Base-by-base conservation (phyloP, 2,113 vertebrate species). In the Phylloscopus whistleri region DNA sequence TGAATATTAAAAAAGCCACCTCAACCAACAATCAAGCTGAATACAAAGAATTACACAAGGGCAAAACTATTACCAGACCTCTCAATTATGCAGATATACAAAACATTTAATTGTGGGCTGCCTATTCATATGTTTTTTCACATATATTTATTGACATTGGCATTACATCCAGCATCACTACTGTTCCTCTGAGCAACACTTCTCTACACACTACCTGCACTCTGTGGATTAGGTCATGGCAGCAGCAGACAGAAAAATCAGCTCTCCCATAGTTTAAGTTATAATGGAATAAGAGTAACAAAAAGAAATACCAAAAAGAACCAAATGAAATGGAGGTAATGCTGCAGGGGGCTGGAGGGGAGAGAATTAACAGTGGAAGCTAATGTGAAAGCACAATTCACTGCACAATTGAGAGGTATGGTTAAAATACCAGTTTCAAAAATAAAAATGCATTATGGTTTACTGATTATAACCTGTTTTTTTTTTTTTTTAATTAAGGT, bases 401-500 rank as follows among this genome's bases (percentile, higher is more conserved):
- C 31, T 72, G 55, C 67, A 95, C 60, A 92, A 81, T 60, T 87
- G 81, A 95, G 62, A 95, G 62, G 73, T 73, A 90, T 67, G 35
- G 62, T 20, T 72, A 41, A 37, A 73, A 59, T 22, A 78, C 23
- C 77, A 60, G 9, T 64, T 94, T 48, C 64, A 81, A 92, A 62
- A 95, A 72, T 60, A 87, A 82, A 90, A 95, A 43, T 49, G 33
- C 43, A 55, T 11, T n/a, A 52, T 19, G 10, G 15, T 26, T 62
- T 84, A 74, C n/a, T 59, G 23, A 68, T 60, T 53, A 35, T 19
- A 77, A 51, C 5, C 62, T 91, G 13, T 44, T n/a, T n/a, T n/a
- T n/a, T n/a, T n/a, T 2, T 7, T 69, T 80, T 95, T 82, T 89
- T 69, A 16, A 68, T 74, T 90, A 95, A 90, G 44, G 66, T 60